Evolutionary conservation across 2,113 vertebrate species (phyloP).

Genomic region (Solenodon paradoxus): DNA sequence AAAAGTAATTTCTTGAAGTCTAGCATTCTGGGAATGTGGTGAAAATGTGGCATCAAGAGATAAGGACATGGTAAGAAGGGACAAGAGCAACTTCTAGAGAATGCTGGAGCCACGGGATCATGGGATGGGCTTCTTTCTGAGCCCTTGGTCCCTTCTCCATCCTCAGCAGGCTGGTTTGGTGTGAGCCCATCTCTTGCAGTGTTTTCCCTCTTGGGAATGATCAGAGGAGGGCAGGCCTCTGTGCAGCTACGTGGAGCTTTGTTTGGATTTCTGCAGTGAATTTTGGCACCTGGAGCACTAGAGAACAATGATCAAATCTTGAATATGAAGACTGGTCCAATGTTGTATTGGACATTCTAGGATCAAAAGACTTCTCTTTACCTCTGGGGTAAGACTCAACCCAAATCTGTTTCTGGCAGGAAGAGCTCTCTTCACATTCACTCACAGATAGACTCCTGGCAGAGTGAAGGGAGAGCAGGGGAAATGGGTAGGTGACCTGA

Average conservation of each 20-base stretch:
- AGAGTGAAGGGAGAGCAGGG: too few relatives aligned
- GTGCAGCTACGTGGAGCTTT: not conserved
- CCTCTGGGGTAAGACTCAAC: not conserved
- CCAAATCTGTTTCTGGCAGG: not conserved
- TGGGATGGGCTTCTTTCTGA: not conserved
- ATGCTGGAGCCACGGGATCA: too few relatives aligned
- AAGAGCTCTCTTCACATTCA: not conserved
- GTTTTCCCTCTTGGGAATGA: not conserved
- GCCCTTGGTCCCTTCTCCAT: rapidly evolving
- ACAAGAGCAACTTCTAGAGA: not conserved
- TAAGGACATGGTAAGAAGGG: not conserved
- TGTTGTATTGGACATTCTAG: not conserved
- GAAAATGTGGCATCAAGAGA: not conserved
- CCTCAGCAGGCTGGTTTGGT: not conserved
- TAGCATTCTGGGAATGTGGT: too few relatives aligned
- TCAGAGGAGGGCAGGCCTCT: not conserved
- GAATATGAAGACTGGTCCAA: not conserved
- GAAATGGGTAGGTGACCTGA: too few relatives aligned
- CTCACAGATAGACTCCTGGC: not conserved
- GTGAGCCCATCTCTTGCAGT: not conserved
- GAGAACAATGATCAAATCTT: not conserved
- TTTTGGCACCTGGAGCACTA: not conserved
- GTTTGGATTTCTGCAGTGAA: not conserved
- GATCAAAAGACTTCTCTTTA: not conserved
- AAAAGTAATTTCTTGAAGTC: too few relatives aligned